Base-by-base conservation (phyloP, 2,113 vertebrate species). In the Odocoileus hemionus region DNA sequence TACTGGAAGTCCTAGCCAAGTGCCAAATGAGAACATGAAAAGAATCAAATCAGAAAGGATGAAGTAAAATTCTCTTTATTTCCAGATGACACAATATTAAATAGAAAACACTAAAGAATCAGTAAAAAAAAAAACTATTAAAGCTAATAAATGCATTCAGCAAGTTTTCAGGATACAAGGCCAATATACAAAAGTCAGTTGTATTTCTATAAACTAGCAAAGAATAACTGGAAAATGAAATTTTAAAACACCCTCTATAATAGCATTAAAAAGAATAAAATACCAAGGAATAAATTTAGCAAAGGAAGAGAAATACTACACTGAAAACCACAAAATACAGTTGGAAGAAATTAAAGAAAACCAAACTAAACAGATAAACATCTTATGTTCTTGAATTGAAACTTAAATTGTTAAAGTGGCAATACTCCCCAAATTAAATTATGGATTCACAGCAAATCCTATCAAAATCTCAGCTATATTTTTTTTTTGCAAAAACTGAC, bases 181-280 rank as follows among this genome's bases (percentile, higher is more conserved):
- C 57, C 28, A 47, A 74, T 21, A 61, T 43, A 91, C 16, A 88
- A 90, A 74, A 93, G 55, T 33, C 23, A 91, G 33, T 25, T 43
- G 25, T 64, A 70, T 89, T 82, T 94, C 54, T 86, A 79, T 80
- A 82, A 89, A 87, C 16, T 80, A 94, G n/a, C 54, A 92, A 45
- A 58, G 28, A 91, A 92, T 11, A 87, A 85, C 80, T 21, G 19
- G 80, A 97, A 93, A 96, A 36, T 88, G 23, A 97, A 96, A 87
- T 47, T 45, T 50, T 50, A 80, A 28, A 91, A 70, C 25, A 45
- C 52, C 26, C 54, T 74, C 74, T 94, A 91, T 4, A 61, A 54
- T n/a, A 86, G 6, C 30, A 89, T 61, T 33, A 61, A 90, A 93
- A 83, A 36, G 23, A 67, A 96, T 74, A 79, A 93, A 93, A 83